Evolutionary conservation across 2,797 vertebrate species (phyloP), one percentile per base, ranked within the genome.

Genomic region (Bovichtus variegatus): DNA sequence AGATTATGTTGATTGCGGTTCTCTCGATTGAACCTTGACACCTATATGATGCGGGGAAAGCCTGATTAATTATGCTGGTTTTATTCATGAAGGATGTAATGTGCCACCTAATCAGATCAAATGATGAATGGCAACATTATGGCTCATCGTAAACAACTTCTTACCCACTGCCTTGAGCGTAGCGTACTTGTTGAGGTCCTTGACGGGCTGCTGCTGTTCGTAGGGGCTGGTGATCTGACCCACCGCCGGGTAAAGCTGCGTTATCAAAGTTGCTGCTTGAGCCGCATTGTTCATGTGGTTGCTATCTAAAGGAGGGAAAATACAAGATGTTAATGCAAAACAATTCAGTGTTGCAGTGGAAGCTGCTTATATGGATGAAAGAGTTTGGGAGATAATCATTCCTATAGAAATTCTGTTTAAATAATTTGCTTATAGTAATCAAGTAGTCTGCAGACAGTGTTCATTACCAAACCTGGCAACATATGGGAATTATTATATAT

Each of bases 91-190:
- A 55, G 23, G 34, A 66, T 41, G 16, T 51, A 64, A 77, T 67
- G 15, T n/a, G 50, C 23, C 38, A 19, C 38, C 38, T 73, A 66
- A 73, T 76, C 19, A 67, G 53, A 77, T 58, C 5, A 64, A 68
- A 58, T 34, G 7, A 34, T 34, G 31, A 34, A 7, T 34, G 31
- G 8, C 7, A 34, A 34, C 31, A 34, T 34, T 7, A 34, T 34
- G 31, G 31, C 31, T 34, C 31, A 34, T 34, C 31, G 31, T 7
- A 34, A 34, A 34, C 31, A 34, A 34, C 31, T 34, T 76, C 98
- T 98, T 95, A 99, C 98, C 98, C 0, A 99, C 97, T 69, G 97
- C 97, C 94, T 99, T 99, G 9, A 99, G 94, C 4, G 97, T 98
- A 81, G 97, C 96, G 0, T 99, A 99, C 84, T 98, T 97, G 94